Base-by-base conservation (phyloP, 2,797 vertebrate genomes). In the Rousettus madagascariensis region DNA sequence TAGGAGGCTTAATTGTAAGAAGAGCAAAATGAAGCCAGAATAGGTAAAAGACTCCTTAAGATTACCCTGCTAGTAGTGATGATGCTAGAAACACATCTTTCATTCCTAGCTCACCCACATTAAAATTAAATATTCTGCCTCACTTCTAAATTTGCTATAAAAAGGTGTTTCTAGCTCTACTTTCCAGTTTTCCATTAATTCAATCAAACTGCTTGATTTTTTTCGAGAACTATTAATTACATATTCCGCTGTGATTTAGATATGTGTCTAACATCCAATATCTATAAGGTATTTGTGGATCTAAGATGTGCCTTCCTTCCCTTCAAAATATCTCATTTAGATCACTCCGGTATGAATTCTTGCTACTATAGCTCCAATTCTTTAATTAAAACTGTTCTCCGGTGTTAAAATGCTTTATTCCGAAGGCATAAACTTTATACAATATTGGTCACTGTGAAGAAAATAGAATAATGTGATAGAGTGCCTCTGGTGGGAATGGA, bases 61-160 rank as follows among this genome's bases (percentile, higher is more conserved):
- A 28, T 36, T 11, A 36, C 5, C 33, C 59, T 59, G 16, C 16
- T 38, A 17, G 8, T 74, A 28, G 24, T 33, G 30, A 36, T n/a
- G 8, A 1, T 3, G 26, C 41, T 24, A 78, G 49, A 84, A 36
- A 28, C 30, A 9, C 1, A 30, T 9, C 24, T 90, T 66, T 38
- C 51, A 83, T 43, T 74, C n/a, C 38, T 36, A 75, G 30, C 30
- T 53, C 3, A 75, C 17, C 5, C 59, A 24, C 38, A 53, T 26
- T 75, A 84, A 84, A 83, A 83, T 78, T 53, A 55, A 79, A 90
- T 75, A 82, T 79, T 86, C 17, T 57, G n/a, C 12, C 38, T 91
- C 22, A 69, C 0, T n/a, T 84, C 59, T 43, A 59, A 68, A 63
- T 80, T 80, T 75, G 15, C 24, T 66, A 68, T 68, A 53, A 72